Evolutionary conservation across 35 echinoderm and acorn worm genomes (phyloP).

Genomic region (Diadema setosum): DNA sequence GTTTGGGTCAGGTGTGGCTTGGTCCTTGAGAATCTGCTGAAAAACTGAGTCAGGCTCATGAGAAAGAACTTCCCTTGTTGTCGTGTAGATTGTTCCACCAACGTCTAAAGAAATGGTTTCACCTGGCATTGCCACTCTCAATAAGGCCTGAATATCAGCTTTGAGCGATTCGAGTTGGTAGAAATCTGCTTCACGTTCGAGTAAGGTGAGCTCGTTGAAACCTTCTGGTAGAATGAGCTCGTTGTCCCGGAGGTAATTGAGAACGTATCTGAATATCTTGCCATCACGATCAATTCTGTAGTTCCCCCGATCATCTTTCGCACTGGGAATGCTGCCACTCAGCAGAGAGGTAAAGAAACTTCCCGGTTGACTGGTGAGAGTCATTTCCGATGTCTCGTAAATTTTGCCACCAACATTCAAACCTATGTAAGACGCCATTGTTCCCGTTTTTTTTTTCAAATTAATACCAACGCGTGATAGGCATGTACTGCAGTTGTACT

Average conservation of each 20-base stretch:
- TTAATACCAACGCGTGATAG: no score
- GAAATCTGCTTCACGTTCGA: constrained; percentile 34
- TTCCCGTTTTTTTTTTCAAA: no score
- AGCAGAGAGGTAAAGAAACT: not conserved
- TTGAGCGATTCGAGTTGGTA: constrained; percentile 1
- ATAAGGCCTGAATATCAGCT: no score
- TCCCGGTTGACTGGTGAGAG: not conserved
- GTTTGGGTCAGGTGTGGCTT: no score
- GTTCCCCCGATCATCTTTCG: constrained; percentile 13
- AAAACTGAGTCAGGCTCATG: no score
- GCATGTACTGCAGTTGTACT: no score
- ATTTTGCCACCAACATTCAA: not conserved
- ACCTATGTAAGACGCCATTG: no score
- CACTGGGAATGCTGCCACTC: not conserved
- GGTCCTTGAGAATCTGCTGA: no score
- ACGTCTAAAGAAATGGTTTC: no score
- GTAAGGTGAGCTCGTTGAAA: constrained; percentile 30
- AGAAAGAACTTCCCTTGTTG: no score
- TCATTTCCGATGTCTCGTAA: not conserved
- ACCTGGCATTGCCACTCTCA: no score
- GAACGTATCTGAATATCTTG: constrained; percentile 40
- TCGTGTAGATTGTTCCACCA: no score
- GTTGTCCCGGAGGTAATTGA: constrained; percentile 34
- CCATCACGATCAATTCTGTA: constrained; percentile 45
- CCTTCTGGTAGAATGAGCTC: constrained; percentile 16